Percentiles rank a stretch among this genome's conserved stretches.
Conservation (phyloP, 2,797 vertebrate genomes). For the Pelodytes ibericus region DNA sequence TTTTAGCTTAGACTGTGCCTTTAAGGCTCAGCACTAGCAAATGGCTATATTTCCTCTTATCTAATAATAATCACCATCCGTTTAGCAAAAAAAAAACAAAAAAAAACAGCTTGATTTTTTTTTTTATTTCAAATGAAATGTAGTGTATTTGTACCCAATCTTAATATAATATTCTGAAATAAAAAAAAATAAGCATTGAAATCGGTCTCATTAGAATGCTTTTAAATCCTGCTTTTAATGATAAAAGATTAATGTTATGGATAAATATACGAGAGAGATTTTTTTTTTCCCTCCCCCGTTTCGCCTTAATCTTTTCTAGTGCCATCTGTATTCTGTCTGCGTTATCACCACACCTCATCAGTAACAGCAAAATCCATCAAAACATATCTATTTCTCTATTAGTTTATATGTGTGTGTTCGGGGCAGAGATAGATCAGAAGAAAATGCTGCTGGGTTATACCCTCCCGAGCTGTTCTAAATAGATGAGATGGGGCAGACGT, state of each 20-base stretch:
- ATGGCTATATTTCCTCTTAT: too few species aligned
- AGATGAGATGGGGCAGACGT: constrained; percentile 29
- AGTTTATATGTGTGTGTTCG: constrained; percentile 39
- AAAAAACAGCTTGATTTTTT: neutral
- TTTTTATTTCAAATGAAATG: neutral
- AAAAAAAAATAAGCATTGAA: neutral
- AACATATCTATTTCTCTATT: constrained; percentile 43
- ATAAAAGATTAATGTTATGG: constrained; percentile 21
- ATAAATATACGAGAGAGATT: neutral
- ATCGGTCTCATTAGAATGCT: constrained; percentile 13
- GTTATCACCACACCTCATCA: constrained; percentile 18
- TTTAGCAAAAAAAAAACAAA: too few species aligned
- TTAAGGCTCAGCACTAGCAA: too few species aligned
- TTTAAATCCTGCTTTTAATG: constrained; percentile 9
- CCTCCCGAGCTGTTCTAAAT: constrained; percentile 13
- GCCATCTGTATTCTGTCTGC: constrained; percentile 27
- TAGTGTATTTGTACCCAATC: neutral
- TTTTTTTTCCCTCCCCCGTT: neutral
- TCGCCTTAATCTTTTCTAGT: constrained; percentile 20
- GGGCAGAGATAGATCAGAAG: constrained; percentile 31
- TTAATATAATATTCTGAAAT: neutral
- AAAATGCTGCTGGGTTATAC: constrained; percentile 11
- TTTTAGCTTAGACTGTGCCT: too few species aligned
- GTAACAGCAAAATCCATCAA: constrained; percentile 32
- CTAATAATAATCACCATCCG: too few species aligned